A percentile compares a stretch with the other conserved stretches of the same genome.
Conservation (phyloP, 1,140 invertebrate genomes). For the Brachionus paranguensis region DNA sequence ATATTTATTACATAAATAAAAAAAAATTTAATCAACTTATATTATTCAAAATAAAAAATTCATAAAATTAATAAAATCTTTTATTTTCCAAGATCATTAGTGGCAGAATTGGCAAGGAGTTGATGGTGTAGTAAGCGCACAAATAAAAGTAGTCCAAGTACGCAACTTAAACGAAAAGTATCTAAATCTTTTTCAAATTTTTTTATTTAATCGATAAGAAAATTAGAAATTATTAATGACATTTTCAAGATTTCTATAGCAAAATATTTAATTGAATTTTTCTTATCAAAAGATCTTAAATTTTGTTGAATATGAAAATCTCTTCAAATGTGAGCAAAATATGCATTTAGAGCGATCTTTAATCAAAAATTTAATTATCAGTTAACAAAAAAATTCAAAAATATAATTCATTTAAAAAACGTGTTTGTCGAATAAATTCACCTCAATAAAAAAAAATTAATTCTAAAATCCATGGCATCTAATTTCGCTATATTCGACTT, state of each 20-base stretch:
- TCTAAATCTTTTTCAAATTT: background rate
- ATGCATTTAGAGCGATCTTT: background rate
- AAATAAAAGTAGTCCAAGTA: no score
- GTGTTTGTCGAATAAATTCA: background rate
- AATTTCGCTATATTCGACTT: slow-evolving; percentile 29
- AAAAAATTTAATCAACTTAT: no score
- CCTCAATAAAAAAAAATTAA: background rate
- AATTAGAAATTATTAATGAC: background rate
- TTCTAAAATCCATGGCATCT: background rate
- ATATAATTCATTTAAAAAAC: background rate
- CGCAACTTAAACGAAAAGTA: background rate
- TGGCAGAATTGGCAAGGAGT: no score
- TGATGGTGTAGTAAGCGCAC: no score
- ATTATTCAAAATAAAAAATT: no score
- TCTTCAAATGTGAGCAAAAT: background rate
- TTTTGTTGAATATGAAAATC: background rate
- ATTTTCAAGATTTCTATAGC: background rate
- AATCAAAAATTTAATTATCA: background rate
- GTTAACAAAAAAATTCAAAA: background rate
- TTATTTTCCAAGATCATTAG: no score
- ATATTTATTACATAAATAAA: no score
- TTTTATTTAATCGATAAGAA: background rate
- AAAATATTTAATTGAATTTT: background rate
- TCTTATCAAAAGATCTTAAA: background rate
- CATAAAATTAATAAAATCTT: no score